phyloP scores from a whole-genome alignment of 2,888 invertebrate genomes.

The Agrilus cyanescens region DNA sequence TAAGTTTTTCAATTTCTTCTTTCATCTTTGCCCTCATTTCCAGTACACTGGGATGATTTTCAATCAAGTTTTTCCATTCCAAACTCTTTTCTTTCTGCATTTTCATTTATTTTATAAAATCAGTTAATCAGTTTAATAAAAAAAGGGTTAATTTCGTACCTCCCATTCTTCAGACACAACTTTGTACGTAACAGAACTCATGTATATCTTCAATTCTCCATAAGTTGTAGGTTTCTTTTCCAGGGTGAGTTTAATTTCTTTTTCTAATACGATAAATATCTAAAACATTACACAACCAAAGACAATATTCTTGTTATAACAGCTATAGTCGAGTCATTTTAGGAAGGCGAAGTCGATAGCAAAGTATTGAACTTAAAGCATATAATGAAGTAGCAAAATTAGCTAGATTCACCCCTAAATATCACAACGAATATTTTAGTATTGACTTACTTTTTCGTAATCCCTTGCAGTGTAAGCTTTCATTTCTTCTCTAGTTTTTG shows the following conservation, averaged over 20 bases:
- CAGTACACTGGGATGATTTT: constrained; percentile 23
- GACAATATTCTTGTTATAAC: not conserved
- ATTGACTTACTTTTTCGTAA: constrained; percentile 26
- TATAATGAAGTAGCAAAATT: too few relatives aligned
- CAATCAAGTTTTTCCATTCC: constrained; percentile 19
- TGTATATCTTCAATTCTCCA: constrained; percentile 23
- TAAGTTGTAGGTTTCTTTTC: constrained; percentile 26
- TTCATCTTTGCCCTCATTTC: constrained; percentile 22
- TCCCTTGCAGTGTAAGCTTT: constrained; percentile 28
- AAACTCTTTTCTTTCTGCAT: constrained; percentile 24
- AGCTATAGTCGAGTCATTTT: not conserved
- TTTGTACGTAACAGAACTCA: constrained; percentile 25
- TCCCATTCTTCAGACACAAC: constrained; percentile 27
- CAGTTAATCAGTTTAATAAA: constrained; percentile 5
- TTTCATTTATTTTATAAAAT: constrained; percentile 1
- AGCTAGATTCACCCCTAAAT: not conserved
- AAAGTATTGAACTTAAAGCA: too few relatives aligned
- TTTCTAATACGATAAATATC: constrained; percentile 28
- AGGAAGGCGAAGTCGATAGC: too few relatives aligned
- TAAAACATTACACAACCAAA: constrained; percentile 9
- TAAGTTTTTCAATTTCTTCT: constrained; percentile 20
- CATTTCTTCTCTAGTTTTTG: constrained; percentile 32
- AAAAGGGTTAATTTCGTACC: constrained; percentile 16
- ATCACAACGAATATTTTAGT: not conserved
- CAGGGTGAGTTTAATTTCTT: constrained; percentile 28